Percentiles rank a stretch among this genome's conserved stretches.
These are phyloP conservation scores for Nemotelus pantherinus DNA, from an alignment of 2,888 invertebrate genomes.

Conservation along the genomic window DNA sequence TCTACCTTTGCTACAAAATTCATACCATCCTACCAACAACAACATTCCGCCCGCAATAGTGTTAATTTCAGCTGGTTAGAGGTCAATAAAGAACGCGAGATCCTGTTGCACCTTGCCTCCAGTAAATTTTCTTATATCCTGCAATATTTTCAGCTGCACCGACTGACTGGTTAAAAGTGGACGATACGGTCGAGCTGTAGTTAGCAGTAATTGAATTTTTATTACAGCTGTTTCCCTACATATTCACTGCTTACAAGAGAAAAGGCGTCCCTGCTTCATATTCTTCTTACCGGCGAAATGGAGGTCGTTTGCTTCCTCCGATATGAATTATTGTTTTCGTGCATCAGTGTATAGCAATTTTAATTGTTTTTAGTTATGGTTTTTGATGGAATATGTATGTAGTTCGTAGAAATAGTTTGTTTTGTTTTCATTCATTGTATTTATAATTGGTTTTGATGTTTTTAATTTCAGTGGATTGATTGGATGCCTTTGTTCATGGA, in stretches of 20 bases:
- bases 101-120: slow-evolving; percentile 7
- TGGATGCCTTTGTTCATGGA: slow-evolving; percentile 52
- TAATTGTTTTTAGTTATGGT: not conserved
- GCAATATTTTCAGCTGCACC: slow-evolving; percentile 11
- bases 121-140: slow-evolving; percentile 7
- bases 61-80: slow-evolving; percentile 20
- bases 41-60: not conserved
- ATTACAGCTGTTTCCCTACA: slow-evolving; percentile 7
- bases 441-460: not conserved
- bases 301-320: not conserved
- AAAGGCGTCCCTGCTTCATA: not conserved
- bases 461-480: slow-evolving; percentile 51
- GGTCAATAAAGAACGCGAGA: slow-evolving; percentile 11
- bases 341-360: not conserved
- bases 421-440: not conserved
- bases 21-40: not conserved
- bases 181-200: slow-evolving; percentile 19
- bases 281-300: not conserved
- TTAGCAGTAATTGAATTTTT: slow-evolving; percentile 37
- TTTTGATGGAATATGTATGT: too few relatives aligned
- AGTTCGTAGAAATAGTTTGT: not conserved
- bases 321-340: slow-evolving; percentile 29
- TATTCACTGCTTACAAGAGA: not conserved
- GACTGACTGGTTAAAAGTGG: not conserved
- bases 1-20: too few relatives aligned